phyloP scores from a whole-genome alignment of 2,888 invertebrate genomes.

The Limenitis camilla region DNA sequence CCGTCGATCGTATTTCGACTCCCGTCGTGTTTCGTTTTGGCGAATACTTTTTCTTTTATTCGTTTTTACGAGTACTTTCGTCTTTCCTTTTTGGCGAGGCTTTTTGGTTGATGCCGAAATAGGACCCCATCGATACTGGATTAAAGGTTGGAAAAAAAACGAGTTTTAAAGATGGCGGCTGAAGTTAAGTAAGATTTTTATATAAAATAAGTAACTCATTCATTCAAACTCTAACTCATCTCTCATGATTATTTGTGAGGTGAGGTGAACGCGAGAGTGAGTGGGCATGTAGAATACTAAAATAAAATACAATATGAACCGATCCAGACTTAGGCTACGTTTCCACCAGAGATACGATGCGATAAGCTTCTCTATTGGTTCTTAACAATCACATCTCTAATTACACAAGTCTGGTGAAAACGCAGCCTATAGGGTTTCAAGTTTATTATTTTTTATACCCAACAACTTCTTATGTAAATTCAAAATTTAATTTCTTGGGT shows the following conservation, averaged over 20 bases:
- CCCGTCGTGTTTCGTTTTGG: slow-evolving; percentile 27
- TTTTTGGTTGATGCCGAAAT: slow-evolving; percentile 1
- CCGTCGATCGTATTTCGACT: slow-evolving; percentile 30
- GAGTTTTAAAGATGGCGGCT: not conserved
- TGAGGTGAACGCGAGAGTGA: too few relatives aligned
- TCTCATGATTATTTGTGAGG: too few relatives aligned
- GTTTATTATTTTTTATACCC: too few relatives aligned
- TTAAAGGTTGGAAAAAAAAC: not conserved
- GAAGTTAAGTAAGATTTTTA: not conserved
- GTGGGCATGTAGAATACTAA: too few relatives aligned
- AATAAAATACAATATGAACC: too few relatives aligned
- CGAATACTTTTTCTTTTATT: slow-evolving; percentile 24
- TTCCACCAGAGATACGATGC: too few relatives aligned
- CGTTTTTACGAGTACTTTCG: slow-evolving; percentile 17
- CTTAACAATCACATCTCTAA: too few relatives aligned
- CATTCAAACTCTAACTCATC: too few relatives aligned
- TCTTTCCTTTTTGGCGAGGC: slow-evolving; percentile 5
- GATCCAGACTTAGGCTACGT: too few relatives aligned
- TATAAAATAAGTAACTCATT: not conserved
- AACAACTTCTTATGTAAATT: slow-evolving; percentile 34
- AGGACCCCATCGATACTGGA: not conserved
- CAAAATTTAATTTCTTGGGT: slow-evolving; percentile 30
- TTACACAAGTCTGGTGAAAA: too few relatives aligned
- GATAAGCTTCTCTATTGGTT: too few relatives aligned
- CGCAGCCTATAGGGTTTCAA: too few relatives aligned